phyloP scores from a whole-genome alignment of 2,797 vertebrate species.

The Knipowitschia caucasica region DNA sequence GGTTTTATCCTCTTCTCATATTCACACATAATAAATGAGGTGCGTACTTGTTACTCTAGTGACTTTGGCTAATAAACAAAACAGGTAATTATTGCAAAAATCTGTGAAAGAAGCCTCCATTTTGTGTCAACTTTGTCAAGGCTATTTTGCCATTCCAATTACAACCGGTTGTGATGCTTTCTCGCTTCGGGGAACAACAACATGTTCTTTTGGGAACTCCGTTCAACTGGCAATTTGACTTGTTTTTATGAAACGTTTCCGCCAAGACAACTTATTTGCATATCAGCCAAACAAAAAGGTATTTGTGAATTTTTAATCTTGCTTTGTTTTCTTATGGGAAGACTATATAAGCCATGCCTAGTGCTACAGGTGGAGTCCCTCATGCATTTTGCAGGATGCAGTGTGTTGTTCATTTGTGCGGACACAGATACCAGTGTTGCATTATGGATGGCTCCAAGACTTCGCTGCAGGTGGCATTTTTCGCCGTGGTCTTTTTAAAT shows the following conservation, averaged over 20 bases:
- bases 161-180: constrained; percentile 32
- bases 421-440: constrained; percentile 66
- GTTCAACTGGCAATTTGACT: neutral
- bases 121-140: constrained; percentile 34
- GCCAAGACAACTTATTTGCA: neutral
- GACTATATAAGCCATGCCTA: constrained; percentile 29
- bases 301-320: constrained; percentile 1
- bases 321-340: constrained; percentile 29
- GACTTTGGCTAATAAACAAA: constrained; percentile 15
- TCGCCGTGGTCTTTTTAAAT: constrained; percentile 54
- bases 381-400: constrained; percentile 66
- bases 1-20: neutral
- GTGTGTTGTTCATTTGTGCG: constrained; percentile 67
- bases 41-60: neutral
- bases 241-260: constrained; percentile 8
- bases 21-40: neutral
- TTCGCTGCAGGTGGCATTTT: constrained; percentile 44
- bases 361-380: constrained; percentile 64
- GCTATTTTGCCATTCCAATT: constrained; percentile 48
- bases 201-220: constrained; percentile 24
- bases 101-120: constrained; percentile 24
- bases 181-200: constrained; percentile 32
- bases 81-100: constrained; percentile 23
- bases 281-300: constrained; percentile 16
- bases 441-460: constrained; percentile 67